Percentiles rank a stretch among this genome's conserved stretches.
phyloP scores from a whole-genome alignment of 2,797 vertebrate species.

The Mionectes olivaceus region DNA sequence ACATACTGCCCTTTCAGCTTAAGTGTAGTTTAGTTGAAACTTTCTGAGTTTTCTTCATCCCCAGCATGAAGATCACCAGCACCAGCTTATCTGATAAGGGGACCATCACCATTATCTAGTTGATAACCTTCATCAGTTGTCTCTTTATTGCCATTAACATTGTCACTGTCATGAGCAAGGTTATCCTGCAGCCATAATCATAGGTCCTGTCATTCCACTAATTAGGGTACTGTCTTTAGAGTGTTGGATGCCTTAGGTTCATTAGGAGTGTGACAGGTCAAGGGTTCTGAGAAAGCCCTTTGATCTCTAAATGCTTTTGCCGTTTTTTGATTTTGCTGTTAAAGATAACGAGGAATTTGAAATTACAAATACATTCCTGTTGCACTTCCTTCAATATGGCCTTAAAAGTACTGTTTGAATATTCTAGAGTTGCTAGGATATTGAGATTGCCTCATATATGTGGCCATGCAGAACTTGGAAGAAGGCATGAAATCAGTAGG shows the following conservation, averaged over 20 bases:
- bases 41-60: neutral
- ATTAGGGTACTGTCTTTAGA: neutral
- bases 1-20: neutral
- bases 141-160: neutral
- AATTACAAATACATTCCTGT: neutral
- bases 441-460: neutral
- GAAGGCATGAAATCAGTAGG: neutral
- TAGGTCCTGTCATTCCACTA: neutral
- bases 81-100: neutral
- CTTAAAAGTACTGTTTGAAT: neutral
- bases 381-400: neutral
- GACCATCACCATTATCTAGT: neutral
- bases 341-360: neutral
- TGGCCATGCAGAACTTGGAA: neutral
- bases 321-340: neutral
- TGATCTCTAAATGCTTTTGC: neutral
- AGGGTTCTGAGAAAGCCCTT: neutral
- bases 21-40: neutral
- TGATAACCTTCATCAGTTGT: neutral
- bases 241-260: neutral
- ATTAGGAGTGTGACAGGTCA: neutral
- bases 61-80: neutral
- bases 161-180: neutral
- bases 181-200: neutral
- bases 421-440: neutral